Evolutionary conservation across 2,113 vertebrate species (phyloP).

Genomic region (Mus pahari): DNA sequence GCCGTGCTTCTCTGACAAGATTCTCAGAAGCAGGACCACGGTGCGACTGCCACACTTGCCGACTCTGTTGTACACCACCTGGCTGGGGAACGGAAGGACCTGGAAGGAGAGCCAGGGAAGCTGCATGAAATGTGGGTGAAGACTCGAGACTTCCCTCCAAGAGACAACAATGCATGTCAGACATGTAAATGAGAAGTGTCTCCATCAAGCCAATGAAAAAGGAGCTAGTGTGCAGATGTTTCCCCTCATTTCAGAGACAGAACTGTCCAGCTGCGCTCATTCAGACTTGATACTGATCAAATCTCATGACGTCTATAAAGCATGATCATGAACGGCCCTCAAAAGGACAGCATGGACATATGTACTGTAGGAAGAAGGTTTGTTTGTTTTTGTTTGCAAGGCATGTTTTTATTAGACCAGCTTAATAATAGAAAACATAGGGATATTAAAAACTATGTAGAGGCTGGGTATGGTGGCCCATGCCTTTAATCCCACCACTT

Average conservation of each 20-base stretch:
- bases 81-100: constrained; percentile 97
- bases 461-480: not conserved
- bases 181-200: not conserved
- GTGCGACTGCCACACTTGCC: constrained; percentile 99
- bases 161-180: not conserved
- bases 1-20: constrained; percentile 95
- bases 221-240: not conserved
- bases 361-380: not conserved
- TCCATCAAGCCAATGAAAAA: accelerated
- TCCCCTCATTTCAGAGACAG: not conserved
- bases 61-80: constrained; percentile 99
- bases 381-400: not conserved
- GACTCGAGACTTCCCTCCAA: accelerated
- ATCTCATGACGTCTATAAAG: not conserved
- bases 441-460: not conserved
- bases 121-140: accelerated
- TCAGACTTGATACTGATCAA: not conserved
- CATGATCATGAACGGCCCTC: not conserved
- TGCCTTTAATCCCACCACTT: not conserved
- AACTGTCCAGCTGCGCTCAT: not conserved
- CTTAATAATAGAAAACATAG: not conserved
- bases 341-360: not conserved
- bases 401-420: constrained; percentile 30
- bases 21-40: constrained; percentile 95
- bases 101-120: constrained; percentile 76